Conservation (phyloP, 1,140 invertebrate species). For the Trissolcus basalis region DNA sequence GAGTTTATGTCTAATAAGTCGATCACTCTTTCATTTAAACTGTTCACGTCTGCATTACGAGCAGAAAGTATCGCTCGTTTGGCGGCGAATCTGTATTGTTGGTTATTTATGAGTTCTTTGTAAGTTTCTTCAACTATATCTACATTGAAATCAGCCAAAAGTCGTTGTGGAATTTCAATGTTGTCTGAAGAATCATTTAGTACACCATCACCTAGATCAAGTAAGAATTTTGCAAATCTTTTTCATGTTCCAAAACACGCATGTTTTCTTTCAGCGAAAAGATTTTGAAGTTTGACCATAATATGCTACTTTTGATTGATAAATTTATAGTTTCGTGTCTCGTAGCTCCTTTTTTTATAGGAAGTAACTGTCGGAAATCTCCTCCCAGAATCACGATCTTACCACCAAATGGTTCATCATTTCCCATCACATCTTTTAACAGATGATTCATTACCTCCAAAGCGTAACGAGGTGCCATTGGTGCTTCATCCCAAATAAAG, state of each 20-base stretch:
- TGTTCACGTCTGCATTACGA: not conserved
- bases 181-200: not conserved
- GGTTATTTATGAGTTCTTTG: not conserved
- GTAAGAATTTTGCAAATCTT: slow-evolving; percentile 5
- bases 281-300: not conserved
- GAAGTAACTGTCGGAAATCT: too few species aligned
- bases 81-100: not conserved
- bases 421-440: not conserved
- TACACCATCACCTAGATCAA: not conserved
- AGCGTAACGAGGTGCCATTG: not conserved
- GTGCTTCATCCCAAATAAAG: too few species aligned
- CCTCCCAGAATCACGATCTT: slow-evolving; percentile 1
- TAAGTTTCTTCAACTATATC: not conserved
- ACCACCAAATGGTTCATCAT: not conserved
- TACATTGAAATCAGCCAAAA: not conserved
- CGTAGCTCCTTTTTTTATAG: not conserved
- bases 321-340: not conserved
- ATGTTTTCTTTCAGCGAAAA: not conserved
- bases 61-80: slow-evolving; percentile 1
- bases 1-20: too few species aligned
- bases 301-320: not conserved
- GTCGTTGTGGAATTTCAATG: not conserved
- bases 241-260: not conserved
- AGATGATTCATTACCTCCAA: not conserved
- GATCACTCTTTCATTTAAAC: not conserved